A percentile compares a stretch with the other conserved stretches of the same genome.
phyloP scores from a whole-genome alignment of 1,140 invertebrate species.

The Ephestia elutella region DNA sequence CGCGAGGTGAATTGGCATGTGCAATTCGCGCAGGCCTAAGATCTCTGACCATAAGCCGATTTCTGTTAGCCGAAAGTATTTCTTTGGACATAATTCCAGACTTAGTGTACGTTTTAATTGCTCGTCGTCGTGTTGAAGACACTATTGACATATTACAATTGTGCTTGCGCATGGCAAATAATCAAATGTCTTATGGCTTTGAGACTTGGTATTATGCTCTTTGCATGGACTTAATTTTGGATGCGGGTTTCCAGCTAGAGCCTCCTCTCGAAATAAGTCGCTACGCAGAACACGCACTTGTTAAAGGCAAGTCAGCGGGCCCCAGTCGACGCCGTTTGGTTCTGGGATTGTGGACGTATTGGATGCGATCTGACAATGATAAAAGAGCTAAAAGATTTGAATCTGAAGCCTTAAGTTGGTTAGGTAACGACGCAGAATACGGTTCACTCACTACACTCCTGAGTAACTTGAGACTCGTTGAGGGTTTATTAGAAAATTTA shows the following conservation, averaged over 20 bases:
- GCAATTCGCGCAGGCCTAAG: constrained; percentile 59
- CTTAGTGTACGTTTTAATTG: constrained; percentile 55
- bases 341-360: constrained; percentile 59
- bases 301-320: constrained; percentile 30
- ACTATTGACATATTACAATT: constrained; percentile 51
- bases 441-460: constrained; percentile 41
- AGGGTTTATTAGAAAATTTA: constrained; percentile 63
- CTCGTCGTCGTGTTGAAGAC: constrained; percentile 57
- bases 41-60: constrained; percentile 53
- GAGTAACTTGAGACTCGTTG: constrained; percentile 53
- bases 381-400: constrained; percentile 51
- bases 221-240: constrained; percentile 66
- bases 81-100: constrained; percentile 62
- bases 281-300: constrained; percentile 45
- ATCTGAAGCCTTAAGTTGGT: constrained; percentile 51
- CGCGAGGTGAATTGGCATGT: constrained; percentile 44
- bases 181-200: constrained; percentile 34
- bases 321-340: constrained; percentile 43
- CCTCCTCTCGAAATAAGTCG: constrained; percentile 49
- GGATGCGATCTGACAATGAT: constrained; percentile 47
- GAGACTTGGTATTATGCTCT: constrained; percentile 68
- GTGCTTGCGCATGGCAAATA: constrained; percentile 36
- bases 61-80: constrained; percentile 49
- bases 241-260: constrained; percentile 65
- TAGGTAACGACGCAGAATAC: constrained; percentile 31